phyloP scores from a whole-genome alignment of 2,888 invertebrate species.

The Drosophila meridionalis region DNA sequence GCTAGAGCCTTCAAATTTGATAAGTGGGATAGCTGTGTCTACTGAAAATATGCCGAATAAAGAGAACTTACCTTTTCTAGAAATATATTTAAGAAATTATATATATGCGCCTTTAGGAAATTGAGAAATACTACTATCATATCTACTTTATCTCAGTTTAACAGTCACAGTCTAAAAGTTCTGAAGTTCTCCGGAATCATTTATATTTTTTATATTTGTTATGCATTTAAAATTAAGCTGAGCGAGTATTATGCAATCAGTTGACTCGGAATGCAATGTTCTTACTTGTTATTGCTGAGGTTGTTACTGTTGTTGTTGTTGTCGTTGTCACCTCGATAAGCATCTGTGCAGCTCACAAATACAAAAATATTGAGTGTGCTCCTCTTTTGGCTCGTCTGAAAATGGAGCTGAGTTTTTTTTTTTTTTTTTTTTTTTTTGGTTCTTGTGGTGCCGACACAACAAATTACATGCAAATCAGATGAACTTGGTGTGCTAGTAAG shows the following conservation, averaged over 20 bases:
- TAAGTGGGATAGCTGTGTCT: not conserved
- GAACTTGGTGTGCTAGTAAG: conserved; percentile 12
- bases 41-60: not conserved
- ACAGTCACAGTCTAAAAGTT: not conserved
- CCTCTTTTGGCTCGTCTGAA: conserved; percentile 47
- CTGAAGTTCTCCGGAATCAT: not conserved
- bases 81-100: no score
- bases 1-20: no score
- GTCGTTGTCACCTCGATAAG: conserved; percentile 72
- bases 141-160: no score
- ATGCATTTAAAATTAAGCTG: not conserved
- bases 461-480: conserved; percentile 77
- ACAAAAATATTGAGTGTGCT: conserved; percentile 64
- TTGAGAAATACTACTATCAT: no score
- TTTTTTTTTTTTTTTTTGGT: conserved; percentile 5
- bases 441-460: conserved; percentile 56
- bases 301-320: conserved; percentile 38
- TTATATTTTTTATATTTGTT: not conserved
- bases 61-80: no score
- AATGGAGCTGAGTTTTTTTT: conserved; percentile 22
- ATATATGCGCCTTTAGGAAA: no score
- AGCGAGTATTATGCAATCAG: not conserved
- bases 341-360: conserved; percentile 53
- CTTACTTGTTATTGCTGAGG: conserved; percentile 21
- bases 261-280: not conserved